Base-by-base conservation (phyloP, 2,888 invertebrate species). In the Aspidiotus destructor region DNA sequence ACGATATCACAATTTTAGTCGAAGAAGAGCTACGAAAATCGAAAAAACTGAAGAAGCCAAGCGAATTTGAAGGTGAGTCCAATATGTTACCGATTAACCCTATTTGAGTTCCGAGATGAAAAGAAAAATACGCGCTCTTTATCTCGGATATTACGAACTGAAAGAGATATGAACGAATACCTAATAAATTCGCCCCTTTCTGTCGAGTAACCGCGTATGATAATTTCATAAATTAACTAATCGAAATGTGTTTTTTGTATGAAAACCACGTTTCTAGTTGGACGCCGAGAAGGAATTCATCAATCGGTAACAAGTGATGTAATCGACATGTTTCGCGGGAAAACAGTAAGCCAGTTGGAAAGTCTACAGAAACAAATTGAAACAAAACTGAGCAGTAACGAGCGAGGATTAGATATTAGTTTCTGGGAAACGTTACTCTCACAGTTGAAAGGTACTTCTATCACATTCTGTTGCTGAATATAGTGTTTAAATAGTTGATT, bases 401-500 rank as follows among this genome's bases (percentile, higher is more conserved):
- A 85, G 58, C 94, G 92, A 79, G 95, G 94, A 15, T 87, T 96
- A 60, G 98, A 98, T 80, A 88, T 97, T 72, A 92, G 93, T 60
- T 99, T 97, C 79, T 99, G 98, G 98, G 98, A 99, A 80, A 92
- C 92, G 61, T 79, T 99, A 72, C 81, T 96, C 48, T 92, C 92
- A n/a, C 94, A 96, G 77, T 81, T 99, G 10, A 94, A 93, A 81
- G 85, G 85, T 85, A 77, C 71, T 15, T 52, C 54, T 9, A 53
- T 53, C 15, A 15, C 60, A 61, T 67, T 60, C 70, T 68, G 70
- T 71, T 75, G 74, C 16, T 76, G 5, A 28, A 28, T 28, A 5
- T 28, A 28, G 28, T 28, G 28, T 5, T 28, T 28, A 28, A 28
- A 28, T 28, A 28, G 28, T 28, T 28, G 28, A 28, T 28, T 28